Base-by-base conservation (phyloP, 2,888 invertebrate genomes). In the Nephrocerus scutellatus region DNA sequence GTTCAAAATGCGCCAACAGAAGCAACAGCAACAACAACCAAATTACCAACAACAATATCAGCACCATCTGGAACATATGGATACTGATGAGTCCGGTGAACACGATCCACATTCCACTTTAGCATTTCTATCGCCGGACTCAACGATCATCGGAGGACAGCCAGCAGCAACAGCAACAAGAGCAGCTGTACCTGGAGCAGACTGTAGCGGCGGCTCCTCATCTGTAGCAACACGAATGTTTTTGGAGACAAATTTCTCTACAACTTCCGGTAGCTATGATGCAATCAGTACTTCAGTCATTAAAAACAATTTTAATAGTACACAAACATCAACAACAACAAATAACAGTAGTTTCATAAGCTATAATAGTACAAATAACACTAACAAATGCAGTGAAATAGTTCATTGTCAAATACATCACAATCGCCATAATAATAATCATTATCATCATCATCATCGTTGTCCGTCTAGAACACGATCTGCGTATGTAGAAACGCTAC, bases 211-310 rank as follows among this genome's bases (percentile, higher is more conserved):
- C 48, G 18, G 39, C 23, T 39, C 30, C 6, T 30, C n/a, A 39
- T 25, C 53, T 48, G 23, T 47, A 44, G 13, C 48, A 43, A 13
- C 45, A 37, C 15, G 38, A 43, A 14, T 61, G 53, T 56, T 62
- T 52, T 52, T 64, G 59, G 66, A 66, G 48, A 56, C 60, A 45
- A 65, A 66, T 60, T 52, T 53, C 39, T 34, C 53, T 39, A 45
- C 53, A 43, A 50, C 50, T 43, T 59, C 63, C 56, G 67, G 67
- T 67, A 65, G 59, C 55, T 64, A 63, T 62, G 55, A 47, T 47
- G 44, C 46, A 44, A 41, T 44, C 40, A 46, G 44, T 41, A 31
- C 44, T 40, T 32, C 34, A 41, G 46, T 31, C 39, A 39, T 32
- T 45, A 32, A 12, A 22, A 29, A 18, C 18, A 44, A 46, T 48